phyloP scores from a whole-genome alignment of 1,140 invertebrate genomes.

The Hydropsyche tenuis region DNA sequence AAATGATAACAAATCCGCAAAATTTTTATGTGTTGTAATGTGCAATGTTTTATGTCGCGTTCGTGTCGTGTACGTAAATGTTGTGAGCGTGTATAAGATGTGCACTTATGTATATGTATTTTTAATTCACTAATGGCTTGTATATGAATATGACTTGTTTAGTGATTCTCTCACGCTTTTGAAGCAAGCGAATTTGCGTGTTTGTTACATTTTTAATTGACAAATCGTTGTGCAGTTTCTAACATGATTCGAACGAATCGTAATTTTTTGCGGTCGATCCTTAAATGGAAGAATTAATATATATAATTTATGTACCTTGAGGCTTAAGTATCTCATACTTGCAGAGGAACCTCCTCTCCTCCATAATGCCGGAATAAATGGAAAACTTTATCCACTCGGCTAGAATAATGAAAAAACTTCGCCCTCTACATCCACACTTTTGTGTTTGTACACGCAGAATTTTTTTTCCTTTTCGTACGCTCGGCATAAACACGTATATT shows the following conservation, averaged over 20 bases:
- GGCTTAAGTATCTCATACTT: slow-evolving; percentile 35
- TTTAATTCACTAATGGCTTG: neutral
- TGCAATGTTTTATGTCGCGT: too few relatives aligned
- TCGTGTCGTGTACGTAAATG: too few relatives aligned
- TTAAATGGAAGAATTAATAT: slow-evolving; percentile 18
- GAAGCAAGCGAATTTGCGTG: neutral
- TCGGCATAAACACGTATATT: slow-evolving; percentile 34
- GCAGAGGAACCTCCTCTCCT: neutral
- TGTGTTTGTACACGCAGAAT: slow-evolving; percentile 8
- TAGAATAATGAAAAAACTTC: slow-evolving; percentile 42
- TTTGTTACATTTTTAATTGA: too few relatives aligned
- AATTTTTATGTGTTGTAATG: too few relatives aligned
- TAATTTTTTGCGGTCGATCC: neutral
- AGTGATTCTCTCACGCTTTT: neutral
- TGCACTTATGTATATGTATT: too few relatives aligned
- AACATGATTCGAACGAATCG: too few relatives aligned
- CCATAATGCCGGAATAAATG: slow-evolving; percentile 39
- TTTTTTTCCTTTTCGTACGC: neutral
- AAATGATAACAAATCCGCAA: too few relatives aligned
- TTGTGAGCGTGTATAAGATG: too few relatives aligned
- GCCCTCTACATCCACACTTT: slow-evolving; percentile 9
- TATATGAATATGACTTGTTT: neutral
- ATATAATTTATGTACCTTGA: slow-evolving; percentile 37
- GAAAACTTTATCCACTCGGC: slow-evolving; percentile 41
- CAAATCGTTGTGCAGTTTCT: too few relatives aligned